Evolutionary conservation across 2,888 invertebrate genomes (phyloP), one percentile per base, ranked within the genome.

Genomic region (Brenthis ino): DNA sequence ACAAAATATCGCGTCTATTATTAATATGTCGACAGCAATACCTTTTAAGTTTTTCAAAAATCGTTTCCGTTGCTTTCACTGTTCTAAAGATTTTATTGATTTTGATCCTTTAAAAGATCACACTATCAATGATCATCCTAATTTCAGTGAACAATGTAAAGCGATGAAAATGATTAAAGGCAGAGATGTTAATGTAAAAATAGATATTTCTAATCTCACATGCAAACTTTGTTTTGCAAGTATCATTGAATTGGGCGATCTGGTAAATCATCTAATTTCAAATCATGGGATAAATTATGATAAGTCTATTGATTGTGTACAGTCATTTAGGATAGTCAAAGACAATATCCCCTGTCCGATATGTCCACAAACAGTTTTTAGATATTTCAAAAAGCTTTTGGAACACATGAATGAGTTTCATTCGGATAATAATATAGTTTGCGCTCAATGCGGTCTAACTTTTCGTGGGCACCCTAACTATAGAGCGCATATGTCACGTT

Each of bases 21-120:
- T 81, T 1, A 80, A 79, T 58, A 79, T 79, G 75, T 77, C 79
- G 0, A 84, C 80, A 0, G 82, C 79, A 0, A 66, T 82, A 28
- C 85, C 84, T 1, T 85, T 85, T 37, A 82, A 81, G n/a, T 82
- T 77, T 57, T 81, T 77, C 63, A 79, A 77, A 71, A 81, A 80
- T 64, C 75, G 76, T 67, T 85, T 82, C 57, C 75, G 79, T 13
- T 85, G 84, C 67, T 82, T 83, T 64, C 80, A 81, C 57, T 85
- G 85, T 60, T 74, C 79, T 0, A 77, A 79, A 69, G 77, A 78
- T 70, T 80, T 78, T 43, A 65, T 69, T 11, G 73, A 83, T 63
- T 75, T 79, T 60, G 77, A 80, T 65, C 65, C 71, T 53, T 24
- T 80, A 43, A 75, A 74, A 64, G 75, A 78, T 4, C 83, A 82